Conservation (phyloP, 2,113 vertebrate species). For the Origma solitaria region DNA sequence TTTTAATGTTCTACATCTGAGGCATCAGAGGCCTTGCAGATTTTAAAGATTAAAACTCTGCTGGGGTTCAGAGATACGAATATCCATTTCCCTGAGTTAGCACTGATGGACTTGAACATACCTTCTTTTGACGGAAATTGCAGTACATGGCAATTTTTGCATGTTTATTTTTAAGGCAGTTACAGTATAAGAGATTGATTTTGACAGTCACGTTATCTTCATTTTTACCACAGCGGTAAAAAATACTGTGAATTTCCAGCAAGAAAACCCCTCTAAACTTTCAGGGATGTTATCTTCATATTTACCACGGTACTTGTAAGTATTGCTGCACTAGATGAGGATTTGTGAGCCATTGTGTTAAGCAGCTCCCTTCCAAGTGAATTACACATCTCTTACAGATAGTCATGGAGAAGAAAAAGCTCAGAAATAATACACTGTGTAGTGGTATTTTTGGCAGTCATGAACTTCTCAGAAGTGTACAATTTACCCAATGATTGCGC, state of each 20-base stretch:
- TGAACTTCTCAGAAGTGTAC: conserved; percentile 53
- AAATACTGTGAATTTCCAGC: conserved; percentile 1
- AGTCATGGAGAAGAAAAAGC: conserved; percentile 54
- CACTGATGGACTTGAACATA: conserved; percentile 10
- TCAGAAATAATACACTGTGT: conserved; percentile 68
- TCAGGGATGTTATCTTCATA: conserved; percentile 53
- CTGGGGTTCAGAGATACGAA: neutral
- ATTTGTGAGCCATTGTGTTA: conserved; percentile 59
- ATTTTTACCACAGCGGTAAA: conserved; percentile 35
- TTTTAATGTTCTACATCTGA: conserved; percentile 30
- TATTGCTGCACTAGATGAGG: conserved; percentile 42
- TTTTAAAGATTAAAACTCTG: conserved; percentile 28
- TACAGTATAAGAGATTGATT: conserved; percentile 5
- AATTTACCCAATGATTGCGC: conserved; percentile 68
- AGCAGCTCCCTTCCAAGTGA: conserved; percentile 64
- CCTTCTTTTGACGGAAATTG: neutral
- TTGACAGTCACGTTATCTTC: neutral
- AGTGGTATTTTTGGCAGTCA: conserved; percentile 52
- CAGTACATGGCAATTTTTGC: conserved; percentile 20
- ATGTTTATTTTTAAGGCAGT: conserved; percentile 51
- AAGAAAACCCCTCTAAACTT: conserved; percentile 8
- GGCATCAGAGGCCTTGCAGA: conserved; percentile 3
- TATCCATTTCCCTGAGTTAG: conserved; percentile 30
- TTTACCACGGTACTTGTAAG: conserved; percentile 41
- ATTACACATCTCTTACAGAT: conserved; percentile 60